Evolutionary conservation across 2,888 invertebrate genomes (phyloP), one percentile per base, ranked within the genome.

Genomic region (Cataglyphis rosenhaueri): DNA sequence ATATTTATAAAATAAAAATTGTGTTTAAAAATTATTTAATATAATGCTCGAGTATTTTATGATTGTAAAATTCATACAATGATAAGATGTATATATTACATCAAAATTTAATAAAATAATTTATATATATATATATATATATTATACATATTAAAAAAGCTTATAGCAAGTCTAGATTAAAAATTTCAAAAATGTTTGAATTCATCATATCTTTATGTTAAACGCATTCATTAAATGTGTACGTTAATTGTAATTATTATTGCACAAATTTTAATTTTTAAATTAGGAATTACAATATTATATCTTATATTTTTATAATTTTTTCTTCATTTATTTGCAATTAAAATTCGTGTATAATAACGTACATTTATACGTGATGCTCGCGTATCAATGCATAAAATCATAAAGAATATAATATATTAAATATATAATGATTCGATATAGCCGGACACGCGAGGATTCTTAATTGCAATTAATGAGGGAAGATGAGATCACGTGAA

Each of bases 391-490:
- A 18, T 4, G 18, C 32, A 48, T 25, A 25, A 25, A 25, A 1
- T 1, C 25, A 25, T 25, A 25, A 25, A 25, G 25, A 25, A 25
- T 25, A 25, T 25, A 25, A 25, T 25, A 25, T 25, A 25, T 25
- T 25, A 25, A 25, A 87, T 89, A 88, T 92, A 87, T 92, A 90
- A 90, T 90, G 91, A 85, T 89, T 91, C 87, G 87, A 87, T 85
- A 84, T 84, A 84, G 82, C 81, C 85, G 76, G 87, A 83, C 84
- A 87, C 88, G 86, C 85, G 86, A 88, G 92, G 92, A 93, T 94
- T 93, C 93, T 93, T 94, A 94, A 94, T 94, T 94, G 94, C 94
- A 94, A 94, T 94, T 94, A 94, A 94, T 94, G 94, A 93, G 93
- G 87, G 91, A 91, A 93, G 93, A 93, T 86, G 87, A 90, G 93